phyloP scores from a whole-genome alignment of 2,888 invertebrate species.

The Monochamus alternatus region DNA sequence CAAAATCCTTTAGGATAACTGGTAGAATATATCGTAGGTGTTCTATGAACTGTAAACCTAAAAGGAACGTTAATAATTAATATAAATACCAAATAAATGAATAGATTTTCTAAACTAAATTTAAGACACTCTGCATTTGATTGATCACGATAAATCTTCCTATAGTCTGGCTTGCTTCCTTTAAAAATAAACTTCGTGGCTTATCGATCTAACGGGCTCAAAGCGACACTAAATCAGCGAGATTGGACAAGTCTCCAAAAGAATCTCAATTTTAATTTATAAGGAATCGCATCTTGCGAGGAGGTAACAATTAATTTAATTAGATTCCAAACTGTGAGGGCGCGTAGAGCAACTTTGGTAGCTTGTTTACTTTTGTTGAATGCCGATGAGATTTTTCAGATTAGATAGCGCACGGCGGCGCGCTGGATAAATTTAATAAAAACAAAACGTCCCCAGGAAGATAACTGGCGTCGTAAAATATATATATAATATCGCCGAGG shows the following conservation, averaged over 20 bases:
- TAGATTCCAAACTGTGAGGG: constrained; percentile 17
- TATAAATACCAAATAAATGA: too few species aligned
- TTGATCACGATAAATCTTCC: too few species aligned
- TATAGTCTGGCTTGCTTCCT: background rate
- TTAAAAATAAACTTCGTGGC: background rate
- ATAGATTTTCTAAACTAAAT: too few species aligned
- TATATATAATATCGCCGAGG: constrained; percentile 38
- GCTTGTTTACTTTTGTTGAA: constrained; percentile 37
- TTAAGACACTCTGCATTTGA: too few species aligned
- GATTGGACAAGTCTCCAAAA: background rate
- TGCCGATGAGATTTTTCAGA: constrained; percentile 39
- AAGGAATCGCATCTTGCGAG: constrained; percentile 14
- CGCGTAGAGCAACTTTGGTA: constrained; percentile 21
- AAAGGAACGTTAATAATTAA: too few species aligned
- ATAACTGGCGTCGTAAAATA: constrained; percentile 41
- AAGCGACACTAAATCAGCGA: background rate
- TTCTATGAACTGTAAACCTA: too few species aligned
- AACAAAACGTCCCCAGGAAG: constrained; percentile 42
- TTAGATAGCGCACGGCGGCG: constrained; percentile 33
- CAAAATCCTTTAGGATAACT: too few species aligned
- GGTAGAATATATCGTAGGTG: too few species aligned
- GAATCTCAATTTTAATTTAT: constrained; percentile 26
- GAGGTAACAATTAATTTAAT: constrained; percentile 28
- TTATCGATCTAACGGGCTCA: background rate
- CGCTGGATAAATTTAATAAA: constrained; percentile 35